These are phyloP conservation scores for Sturnira hondurensis DNA, from an alignment of 2,113 vertebrate genomes.

Conservation along the genomic window DNA sequence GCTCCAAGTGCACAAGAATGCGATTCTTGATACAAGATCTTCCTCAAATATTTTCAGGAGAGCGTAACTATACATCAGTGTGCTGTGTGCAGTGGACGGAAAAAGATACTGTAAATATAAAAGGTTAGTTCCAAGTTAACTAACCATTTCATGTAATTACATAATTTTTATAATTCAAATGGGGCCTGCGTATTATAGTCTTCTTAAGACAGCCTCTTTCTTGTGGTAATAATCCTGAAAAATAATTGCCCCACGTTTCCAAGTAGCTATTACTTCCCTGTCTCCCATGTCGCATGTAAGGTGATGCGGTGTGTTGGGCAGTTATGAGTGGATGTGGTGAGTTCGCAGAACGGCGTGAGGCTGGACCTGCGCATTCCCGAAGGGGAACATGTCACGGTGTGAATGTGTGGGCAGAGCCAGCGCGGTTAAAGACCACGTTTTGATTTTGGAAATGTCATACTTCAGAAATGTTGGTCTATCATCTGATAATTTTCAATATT, in stretches of 20 bases:
- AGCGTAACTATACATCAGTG: background rate
- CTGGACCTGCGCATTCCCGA: background rate
- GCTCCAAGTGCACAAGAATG: background rate
- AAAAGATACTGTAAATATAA: background rate
- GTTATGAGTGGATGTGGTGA: background rate
- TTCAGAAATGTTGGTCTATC: slow-evolving; percentile 31
- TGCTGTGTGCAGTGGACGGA: background rate
- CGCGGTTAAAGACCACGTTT: background rate
- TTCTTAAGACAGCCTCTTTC: background rate
- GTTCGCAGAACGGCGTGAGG: background rate
- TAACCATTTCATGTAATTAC: background rate
- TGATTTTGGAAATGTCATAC: slow-evolving; percentile 29
- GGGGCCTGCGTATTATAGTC: background rate
- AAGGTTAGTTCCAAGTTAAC: background rate
- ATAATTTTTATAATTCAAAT: background rate
- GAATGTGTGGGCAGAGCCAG: slow-evolving; percentile 18
- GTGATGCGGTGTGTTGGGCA: slow-evolving; percentile 39
- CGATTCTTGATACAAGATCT: background rate
- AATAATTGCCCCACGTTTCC: slow-evolving; percentile 16
- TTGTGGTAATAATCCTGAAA: background rate
- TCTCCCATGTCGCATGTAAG: background rate
- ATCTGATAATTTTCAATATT: background rate
- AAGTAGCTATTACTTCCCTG: background rate
- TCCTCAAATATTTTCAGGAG: background rate
- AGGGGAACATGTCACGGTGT: background rate